Conservation (phyloP, 2,888 invertebrate species). For the Nasonia oneida region DNA sequence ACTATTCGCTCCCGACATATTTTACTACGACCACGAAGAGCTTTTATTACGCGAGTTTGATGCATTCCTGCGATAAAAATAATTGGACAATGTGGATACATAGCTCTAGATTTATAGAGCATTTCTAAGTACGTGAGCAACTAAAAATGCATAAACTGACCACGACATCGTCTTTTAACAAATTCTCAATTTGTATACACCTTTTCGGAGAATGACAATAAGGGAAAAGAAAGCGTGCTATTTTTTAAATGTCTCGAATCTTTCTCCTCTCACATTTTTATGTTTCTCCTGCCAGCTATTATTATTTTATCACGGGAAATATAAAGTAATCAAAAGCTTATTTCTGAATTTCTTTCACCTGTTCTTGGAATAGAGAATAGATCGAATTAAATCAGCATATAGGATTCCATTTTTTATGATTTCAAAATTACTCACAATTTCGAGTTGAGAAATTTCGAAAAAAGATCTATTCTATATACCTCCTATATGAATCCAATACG, state of each 20-base stretch:
- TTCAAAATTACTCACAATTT: neutral
- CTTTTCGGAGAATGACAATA: slow-evolving; percentile 49
- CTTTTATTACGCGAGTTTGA: slow-evolving; percentile 52
- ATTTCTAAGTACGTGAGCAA: slow-evolving; percentile 46
- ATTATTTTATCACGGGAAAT: slow-evolving; percentile 20
- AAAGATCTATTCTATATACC: neutral
- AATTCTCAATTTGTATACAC: slow-evolving; percentile 43
- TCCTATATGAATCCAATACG: neutral
- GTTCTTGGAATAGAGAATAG: neutral
- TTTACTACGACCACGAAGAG: slow-evolving; percentile 28
- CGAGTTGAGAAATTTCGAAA: neutral
- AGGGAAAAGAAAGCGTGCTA: slow-evolving; percentile 46
- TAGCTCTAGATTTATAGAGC: slow-evolving; percentile 48
- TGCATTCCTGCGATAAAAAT: slow-evolving; percentile 57
- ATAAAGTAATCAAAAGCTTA: slow-evolving; percentile 36
- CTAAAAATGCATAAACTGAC: slow-evolving; percentile 48
- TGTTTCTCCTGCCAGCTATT: slow-evolving; percentile 30
- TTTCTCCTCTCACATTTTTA: slow-evolving; percentile 13
- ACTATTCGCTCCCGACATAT: slow-evolving; percentile 16
- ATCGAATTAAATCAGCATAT: slow-evolving; percentile 1
- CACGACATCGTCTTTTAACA: slow-evolving; percentile 48
- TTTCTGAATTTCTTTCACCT: slow-evolving; percentile 20
- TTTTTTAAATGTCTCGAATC: slow-evolving; percentile 35
- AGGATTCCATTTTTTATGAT: neutral
- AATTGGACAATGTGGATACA: slow-evolving; percentile 50